Evolutionary conservation across 2,888 invertebrate genomes (phyloP).

Genomic region (Polia nebulosa): DNA sequence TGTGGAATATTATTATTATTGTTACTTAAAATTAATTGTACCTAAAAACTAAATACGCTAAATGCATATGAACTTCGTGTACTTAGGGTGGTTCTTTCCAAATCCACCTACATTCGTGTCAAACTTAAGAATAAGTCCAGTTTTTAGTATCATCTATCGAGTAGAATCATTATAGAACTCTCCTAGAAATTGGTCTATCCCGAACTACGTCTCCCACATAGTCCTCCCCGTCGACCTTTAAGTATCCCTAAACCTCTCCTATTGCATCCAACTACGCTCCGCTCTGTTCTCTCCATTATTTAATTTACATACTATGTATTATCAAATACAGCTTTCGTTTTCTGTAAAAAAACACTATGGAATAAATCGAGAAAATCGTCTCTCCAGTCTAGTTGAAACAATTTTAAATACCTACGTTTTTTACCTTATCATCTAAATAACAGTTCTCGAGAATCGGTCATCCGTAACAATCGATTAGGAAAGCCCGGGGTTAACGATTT

Average conservation of each 20-base stretch:
- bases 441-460: slow-evolving; percentile 34
- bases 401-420: slow-evolving; percentile 21
- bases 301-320: background rate
- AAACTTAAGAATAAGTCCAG: too few species aligned
- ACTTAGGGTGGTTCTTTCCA: too few species aligned
- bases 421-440: slow-evolving; percentile 24
- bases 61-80: too few species aligned
- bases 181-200: background rate
- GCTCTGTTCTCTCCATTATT: background rate
- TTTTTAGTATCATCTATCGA: too few species aligned
- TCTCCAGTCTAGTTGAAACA: background rate
- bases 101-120: too few species aligned
- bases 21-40: too few species aligned
- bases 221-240: background rate
- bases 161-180: background rate
- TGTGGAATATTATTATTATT: too few species aligned
- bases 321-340: slow-evolving; percentile 14
- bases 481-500: slow-evolving; percentile 46
- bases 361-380: slow-evolving; percentile 6
- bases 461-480: slow-evolving; percentile 48
- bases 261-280: background rate
- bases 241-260: background rate
- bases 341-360: background rate
- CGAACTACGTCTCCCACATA: background rate
- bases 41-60: too few species aligned